Evolutionary conservation across 2,113 vertebrate species (phyloP), one percentile per base, ranked within the genome.

Genomic region (Galbula dea): DNA sequence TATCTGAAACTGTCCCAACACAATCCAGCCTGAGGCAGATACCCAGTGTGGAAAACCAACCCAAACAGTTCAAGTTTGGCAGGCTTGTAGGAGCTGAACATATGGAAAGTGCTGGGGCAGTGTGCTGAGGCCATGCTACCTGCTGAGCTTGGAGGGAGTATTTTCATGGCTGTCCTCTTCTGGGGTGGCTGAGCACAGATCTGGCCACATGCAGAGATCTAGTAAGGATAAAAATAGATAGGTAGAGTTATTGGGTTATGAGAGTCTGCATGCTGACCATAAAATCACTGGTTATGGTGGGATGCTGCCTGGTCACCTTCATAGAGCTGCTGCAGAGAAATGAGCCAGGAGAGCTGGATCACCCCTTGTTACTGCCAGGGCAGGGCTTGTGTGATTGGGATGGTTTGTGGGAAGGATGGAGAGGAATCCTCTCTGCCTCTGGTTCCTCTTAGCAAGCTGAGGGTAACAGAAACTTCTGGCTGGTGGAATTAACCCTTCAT

Each of bases 1-100:
- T 75, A 52, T 82, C 54, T 57, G 41, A 87, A 85, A 79, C n/a
- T 76, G 82, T 68, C 80, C 18, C 37, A 83, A 91, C 55, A 68
- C 83, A 75, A 59, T 51, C 75, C 43, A 79, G 57, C 62, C 62
- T 51, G 67, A 88, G 90, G 86, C 86, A 88, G 82, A 90, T 91
- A 85, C 88, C 75, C 79, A 59, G 49, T 63, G 67, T 93, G 79
- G 82, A 93, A 95, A 94, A 89, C 88, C 85, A 87, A 62, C 85
- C 78, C 90, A 95, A 95, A 45, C 79, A 71, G 75, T 72, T 67
- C n/a, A 82, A 76, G 41, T 61, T 72, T 89, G 90, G 75, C 88
- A 86, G 75, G 5, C 18, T 7, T 13, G 49, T n/a, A 48, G 58
- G 39, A 72, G 71, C 57, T 61, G 75, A 94, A 63, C 19, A 3